phyloP scores from a whole-genome alignment of 2,113 vertebrate genomes.

The Rynchops niger region DNA sequence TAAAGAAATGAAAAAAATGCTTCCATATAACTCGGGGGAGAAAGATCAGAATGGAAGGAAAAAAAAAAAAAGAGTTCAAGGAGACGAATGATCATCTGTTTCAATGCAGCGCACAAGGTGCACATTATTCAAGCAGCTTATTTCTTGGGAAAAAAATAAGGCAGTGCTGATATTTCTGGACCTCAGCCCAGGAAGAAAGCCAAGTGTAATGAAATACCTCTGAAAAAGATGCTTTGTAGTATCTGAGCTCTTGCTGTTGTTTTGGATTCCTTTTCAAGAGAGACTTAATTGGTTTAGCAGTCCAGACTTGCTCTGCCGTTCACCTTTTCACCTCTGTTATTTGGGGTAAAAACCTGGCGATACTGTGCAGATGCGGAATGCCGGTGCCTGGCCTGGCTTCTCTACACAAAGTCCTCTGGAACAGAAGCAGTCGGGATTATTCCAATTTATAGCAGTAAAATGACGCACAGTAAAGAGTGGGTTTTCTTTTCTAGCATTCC shows the following conservation, averaged over 20 bases:
- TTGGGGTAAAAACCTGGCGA: background rate
- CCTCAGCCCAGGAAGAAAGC: conserved; percentile 1
- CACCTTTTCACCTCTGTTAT: background rate
- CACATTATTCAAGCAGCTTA: background rate
- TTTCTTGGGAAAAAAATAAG: background rate
- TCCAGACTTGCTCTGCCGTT: background rate
- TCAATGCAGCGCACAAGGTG: conserved; percentile 1
- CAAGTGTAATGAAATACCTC: background rate
- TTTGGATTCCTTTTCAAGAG: conserved; percentile 11
- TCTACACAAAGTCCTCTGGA: background rate
- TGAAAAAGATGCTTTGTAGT: conserved; percentile 20
- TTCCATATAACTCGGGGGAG: background rate
- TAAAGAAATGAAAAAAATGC: background rate
- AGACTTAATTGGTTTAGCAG: background rate
- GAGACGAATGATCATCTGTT: background rate
- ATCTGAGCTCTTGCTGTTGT: background rate
- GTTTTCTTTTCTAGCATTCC: background rate
- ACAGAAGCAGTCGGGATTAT: background rate
- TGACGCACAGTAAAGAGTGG: background rate
- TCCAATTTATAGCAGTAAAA: background rate
- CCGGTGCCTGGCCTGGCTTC: background rate
- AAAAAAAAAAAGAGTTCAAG: background rate
- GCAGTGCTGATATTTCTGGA: background rate
- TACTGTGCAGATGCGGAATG: background rate
- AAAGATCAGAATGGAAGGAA: background rate